These are phyloP conservation scores for Holothuria leucospilota DNA, from an alignment of 53 echinoderm and acorn worm species.

Conservation along the genomic window DNA sequence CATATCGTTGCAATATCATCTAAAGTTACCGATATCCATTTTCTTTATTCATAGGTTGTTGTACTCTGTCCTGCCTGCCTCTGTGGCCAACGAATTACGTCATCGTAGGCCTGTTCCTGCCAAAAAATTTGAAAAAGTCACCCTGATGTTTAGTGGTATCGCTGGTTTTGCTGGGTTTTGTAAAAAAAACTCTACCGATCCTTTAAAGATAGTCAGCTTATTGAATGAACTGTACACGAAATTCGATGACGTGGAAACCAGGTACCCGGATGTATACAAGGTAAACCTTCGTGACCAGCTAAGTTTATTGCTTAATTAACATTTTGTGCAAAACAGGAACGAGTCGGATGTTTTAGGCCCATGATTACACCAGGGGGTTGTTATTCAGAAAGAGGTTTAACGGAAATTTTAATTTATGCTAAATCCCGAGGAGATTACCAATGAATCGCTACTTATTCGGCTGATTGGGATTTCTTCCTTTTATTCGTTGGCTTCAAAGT, in stretches of 20 bases:
- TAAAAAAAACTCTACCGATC: conserved; percentile 76
- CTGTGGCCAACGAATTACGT: conserved; percentile 94
- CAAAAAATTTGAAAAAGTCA: conserved; percentile 89
- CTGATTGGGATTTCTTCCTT: no score
- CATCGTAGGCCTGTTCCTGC: conserved; percentile 91
- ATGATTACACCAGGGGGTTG: no score
- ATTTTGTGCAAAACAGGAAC: background rate
- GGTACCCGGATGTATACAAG: conserved; percentile 90
- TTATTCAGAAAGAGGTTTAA: no score
- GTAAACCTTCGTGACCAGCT: conserved; percentile 10
- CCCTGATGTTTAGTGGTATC: conserved; percentile 96
- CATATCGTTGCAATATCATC: background rate
- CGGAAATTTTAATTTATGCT: no score
- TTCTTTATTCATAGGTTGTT: conserved; percentile 63
- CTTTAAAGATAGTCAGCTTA: conserved; percentile 84
- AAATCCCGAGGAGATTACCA: no score
- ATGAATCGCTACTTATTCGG: no score
- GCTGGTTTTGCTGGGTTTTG: conserved; percentile 91
- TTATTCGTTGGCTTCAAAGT: no score
- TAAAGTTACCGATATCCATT: background rate
- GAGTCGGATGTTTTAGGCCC: background rate
- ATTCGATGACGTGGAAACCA: conserved; percentile 77
- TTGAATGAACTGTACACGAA: conserved; percentile 91
- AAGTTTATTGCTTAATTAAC: background rate
- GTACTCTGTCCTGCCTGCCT: conserved; percentile 91